Percentiles rank a stretch among this genome's conserved stretches.
phyloP scores from a whole-genome alignment of 2,113 vertebrate genomes.

The Hyperopisus bebe region DNA sequence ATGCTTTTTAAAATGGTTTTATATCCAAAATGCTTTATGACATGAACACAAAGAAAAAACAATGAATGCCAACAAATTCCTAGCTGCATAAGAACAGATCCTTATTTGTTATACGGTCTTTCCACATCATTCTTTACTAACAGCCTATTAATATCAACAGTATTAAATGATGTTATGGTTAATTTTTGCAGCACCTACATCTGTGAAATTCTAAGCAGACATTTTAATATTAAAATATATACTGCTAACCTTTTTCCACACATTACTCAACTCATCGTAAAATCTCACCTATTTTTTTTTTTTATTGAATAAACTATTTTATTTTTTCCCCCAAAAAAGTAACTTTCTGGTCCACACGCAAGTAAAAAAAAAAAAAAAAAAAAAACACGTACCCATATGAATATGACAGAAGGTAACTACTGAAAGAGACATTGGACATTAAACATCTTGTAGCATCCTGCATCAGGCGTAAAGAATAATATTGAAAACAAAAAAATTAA shows the following conservation, averaged over 20 bases:
- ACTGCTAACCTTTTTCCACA: neutral
- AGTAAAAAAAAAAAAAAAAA: neutral
- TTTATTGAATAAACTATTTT: neutral
- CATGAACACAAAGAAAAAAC: neutral
- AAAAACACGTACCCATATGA: neutral
- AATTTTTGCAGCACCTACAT: neutral
- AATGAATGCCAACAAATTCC: neutral
- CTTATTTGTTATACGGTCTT: neutral
- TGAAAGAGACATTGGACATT: neutral
- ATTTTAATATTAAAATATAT: constrained; percentile 9
- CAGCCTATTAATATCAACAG: neutral
- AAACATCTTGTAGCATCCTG: neutral
- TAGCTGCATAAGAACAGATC: neutral
- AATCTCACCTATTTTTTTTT: neutral
- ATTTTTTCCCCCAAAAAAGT: neutral
- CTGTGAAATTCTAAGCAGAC: neutral
- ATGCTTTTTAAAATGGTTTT: neutral
- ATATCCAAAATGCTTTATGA: neutral
- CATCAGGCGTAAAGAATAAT: neutral
- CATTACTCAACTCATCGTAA: neutral
- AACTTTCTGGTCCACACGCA: neutral
- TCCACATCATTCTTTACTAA: neutral
- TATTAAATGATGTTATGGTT: neutral
- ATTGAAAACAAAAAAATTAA: neutral
- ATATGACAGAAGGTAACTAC: neutral